Evolutionary conservation across 2,113 vertebrate species (phyloP).

Genomic region (Stigmatopora argus): DNA sequence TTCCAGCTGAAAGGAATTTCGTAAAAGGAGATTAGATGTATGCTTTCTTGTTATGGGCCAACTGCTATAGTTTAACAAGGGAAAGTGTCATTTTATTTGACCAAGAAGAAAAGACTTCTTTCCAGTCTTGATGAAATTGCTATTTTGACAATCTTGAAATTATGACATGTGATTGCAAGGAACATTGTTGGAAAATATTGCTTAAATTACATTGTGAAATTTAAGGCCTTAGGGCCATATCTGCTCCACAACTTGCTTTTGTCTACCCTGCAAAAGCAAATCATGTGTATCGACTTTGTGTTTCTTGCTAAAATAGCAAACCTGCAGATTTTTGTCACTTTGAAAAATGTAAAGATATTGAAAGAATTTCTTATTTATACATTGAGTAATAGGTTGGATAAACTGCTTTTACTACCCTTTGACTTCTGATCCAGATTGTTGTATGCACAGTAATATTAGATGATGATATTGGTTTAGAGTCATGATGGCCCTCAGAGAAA

Average conservation of each 20-base stretch:
- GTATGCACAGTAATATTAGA: too few relatives aligned
- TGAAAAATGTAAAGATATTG: too few relatives aligned
- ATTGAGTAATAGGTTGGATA: too few relatives aligned
- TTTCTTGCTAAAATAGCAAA: too few relatives aligned
- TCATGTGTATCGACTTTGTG: too few relatives aligned
- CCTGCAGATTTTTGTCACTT: too few relatives aligned
- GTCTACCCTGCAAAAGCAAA: neutral
- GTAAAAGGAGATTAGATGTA: neutral
- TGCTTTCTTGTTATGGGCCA: neutral
- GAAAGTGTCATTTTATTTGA: neutral
- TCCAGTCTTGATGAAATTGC: neutral
- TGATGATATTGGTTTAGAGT: too few relatives aligned
- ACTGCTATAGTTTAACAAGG: neutral
- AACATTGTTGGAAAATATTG: neutral
- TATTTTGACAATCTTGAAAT: neutral
- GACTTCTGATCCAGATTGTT: too few relatives aligned
- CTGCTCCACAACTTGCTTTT: neutral
- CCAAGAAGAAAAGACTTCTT: neutral
- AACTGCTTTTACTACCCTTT: too few relatives aligned
- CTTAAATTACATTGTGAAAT: neutral
- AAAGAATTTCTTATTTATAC: too few relatives aligned
- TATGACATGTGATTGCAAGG: neutral
- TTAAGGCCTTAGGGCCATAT: neutral
- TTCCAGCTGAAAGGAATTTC: neutral
- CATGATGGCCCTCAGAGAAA: too few relatives aligned